Conservation (phyloP, 2,113 vertebrate genomes). For the Cygnus buccinator region DNA sequence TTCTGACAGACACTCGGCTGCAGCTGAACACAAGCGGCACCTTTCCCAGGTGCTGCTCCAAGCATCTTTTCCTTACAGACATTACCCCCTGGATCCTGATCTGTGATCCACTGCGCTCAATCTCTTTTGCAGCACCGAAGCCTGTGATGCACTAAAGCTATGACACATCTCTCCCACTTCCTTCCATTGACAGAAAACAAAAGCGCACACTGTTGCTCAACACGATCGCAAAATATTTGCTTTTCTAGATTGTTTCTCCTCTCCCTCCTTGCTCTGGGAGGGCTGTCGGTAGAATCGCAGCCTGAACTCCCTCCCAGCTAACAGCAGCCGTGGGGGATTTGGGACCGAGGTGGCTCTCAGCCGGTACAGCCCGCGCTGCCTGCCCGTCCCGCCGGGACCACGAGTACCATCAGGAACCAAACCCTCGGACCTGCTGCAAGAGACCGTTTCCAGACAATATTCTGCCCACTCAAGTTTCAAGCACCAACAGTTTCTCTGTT, state of each 20-base stretch:
- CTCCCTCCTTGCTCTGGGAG: background rate
- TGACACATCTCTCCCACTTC: slow-evolving; percentile 16
- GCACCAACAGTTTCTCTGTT: background rate
- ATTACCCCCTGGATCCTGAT: background rate
- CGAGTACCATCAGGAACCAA: too few species aligned
- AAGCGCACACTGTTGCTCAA: background rate
- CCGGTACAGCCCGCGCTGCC: too few species aligned
- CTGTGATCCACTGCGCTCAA: background rate
- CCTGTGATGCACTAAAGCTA: background rate
- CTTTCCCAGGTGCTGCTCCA: background rate
- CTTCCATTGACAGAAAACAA: slow-evolving; percentile 53
- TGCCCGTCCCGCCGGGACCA: background rate
- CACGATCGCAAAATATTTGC: background rate
- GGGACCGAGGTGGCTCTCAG: background rate
- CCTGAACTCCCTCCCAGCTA: background rate
- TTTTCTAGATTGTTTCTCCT: background rate
- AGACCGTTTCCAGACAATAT: background rate
- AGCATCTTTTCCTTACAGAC: background rate
- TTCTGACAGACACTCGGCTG: background rate
- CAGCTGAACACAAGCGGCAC: background rate
- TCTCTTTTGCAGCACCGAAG: background rate
- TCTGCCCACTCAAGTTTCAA: background rate
- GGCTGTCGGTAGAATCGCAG: background rate
- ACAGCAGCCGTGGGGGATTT: background rate
- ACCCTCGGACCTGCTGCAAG: too few species aligned